A percentile compares a stretch with the other conserved stretches of the same genome.
Conservation (phyloP, 2,113 vertebrate genomes). For the Girardinichthys multiradiatus region DNA sequence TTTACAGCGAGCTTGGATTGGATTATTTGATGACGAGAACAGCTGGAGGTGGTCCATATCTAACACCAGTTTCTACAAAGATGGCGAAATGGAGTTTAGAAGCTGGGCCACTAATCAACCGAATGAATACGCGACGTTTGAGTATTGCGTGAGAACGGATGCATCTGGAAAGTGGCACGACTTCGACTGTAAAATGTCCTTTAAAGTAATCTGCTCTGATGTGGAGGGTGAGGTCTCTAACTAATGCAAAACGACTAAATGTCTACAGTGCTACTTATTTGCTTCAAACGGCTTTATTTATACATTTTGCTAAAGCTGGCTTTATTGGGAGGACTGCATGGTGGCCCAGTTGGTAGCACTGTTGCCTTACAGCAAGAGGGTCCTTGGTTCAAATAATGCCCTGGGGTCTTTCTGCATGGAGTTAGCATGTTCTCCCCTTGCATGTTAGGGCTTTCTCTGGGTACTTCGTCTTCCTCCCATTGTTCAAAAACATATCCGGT, state of each 20-base stretch:
- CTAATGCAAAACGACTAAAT: neutral
- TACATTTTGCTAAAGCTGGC: too few relatives aligned
- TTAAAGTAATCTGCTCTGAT: neutral
- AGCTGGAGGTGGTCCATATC: slow-evolving; percentile 13
- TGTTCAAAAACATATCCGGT: too few relatives aligned
- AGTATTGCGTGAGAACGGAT: neutral
- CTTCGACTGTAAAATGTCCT: neutral
- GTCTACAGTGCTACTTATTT: neutral
- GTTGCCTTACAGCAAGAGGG: too few relatives aligned
- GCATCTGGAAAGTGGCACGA: neutral
- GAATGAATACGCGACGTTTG: neutral
- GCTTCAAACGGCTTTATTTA: neutral
- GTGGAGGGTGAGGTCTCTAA: neutral
- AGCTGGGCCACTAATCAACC: neutral
- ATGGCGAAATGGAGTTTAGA: neutral
- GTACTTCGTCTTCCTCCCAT: too few relatives aligned
- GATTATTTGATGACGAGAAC: neutral
- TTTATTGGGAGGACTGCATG: too few relatives aligned
- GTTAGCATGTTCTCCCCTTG: too few relatives aligned
- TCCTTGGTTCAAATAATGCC: too few relatives aligned
- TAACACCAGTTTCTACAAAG: neutral
- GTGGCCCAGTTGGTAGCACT: too few relatives aligned
- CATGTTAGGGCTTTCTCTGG: too few relatives aligned
- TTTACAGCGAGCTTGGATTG: neutral
- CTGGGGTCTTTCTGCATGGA: too few relatives aligned